Conservation (phyloP, 2,113 vertebrate genomes). For the Poecile atricapillus region DNA sequence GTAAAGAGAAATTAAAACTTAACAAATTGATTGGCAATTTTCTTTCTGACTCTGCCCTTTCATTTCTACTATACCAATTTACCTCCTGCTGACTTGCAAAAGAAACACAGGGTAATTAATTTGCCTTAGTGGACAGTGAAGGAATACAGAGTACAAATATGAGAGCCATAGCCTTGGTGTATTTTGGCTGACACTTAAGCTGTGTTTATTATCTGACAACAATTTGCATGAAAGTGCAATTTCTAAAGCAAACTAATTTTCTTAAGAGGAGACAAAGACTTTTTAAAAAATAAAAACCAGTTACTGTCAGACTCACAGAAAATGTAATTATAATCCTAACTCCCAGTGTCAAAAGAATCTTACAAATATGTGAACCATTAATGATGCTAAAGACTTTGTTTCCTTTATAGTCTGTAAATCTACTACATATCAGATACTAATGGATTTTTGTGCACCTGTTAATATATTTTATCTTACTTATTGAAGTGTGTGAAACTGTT, state of each 20-base stretch:
- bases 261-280: background rate
- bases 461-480: no score
- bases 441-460: no score
- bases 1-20: constrained; percentile 22
- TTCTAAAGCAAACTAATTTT: constrained; percentile 53
- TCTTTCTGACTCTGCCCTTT: constrained; percentile 30
- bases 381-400: no score
- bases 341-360: no score
- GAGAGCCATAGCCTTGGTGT: background rate
- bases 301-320: no score
- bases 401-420: no score
- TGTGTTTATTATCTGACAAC: constrained; percentile 42
- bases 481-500: no score
- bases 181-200: constrained; percentile 26
- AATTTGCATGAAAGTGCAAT: constrained; percentile 1
- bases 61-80: constrained; percentile 13
- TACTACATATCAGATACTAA: no score
- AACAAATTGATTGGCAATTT: constrained; percentile 48
- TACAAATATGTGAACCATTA: no score
- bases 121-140: constrained; percentile 26
- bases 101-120: constrained; percentile 50
- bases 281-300: background rate
- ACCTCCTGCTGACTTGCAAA: constrained; percentile 37
- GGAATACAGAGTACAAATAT: background rate
- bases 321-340: no score